Evolutionary conservation across 2,113 vertebrate genomes (phyloP).

Genomic region (Aythya baeri): DNA sequence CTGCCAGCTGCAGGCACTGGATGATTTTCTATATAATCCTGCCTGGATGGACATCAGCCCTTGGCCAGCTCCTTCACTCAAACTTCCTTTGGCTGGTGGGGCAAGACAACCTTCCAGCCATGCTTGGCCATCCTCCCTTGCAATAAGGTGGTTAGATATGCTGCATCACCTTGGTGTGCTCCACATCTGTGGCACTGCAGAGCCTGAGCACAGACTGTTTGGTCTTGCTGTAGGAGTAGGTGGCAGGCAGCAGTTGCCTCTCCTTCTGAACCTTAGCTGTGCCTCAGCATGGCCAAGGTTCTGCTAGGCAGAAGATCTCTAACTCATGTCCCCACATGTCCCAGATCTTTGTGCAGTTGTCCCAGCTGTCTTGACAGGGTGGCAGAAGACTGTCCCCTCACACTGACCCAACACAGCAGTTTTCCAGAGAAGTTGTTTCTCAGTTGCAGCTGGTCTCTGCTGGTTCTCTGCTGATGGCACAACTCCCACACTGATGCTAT

Average conservation of each 20-base stretch:
- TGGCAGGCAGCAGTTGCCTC: neutral
- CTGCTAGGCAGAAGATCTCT: neutral
- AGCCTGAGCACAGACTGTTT: neutral
- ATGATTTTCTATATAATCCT: neutral
- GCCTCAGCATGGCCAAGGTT: neutral
- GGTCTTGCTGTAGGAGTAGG: neutral
- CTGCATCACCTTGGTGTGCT: neutral
- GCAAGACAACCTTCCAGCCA: neutral
- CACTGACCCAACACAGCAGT: neutral
- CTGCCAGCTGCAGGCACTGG: neutral
- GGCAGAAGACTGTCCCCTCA: neutral
- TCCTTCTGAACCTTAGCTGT: neutral
- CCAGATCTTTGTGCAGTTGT: rapidly evolving
- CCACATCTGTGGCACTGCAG: neutral
- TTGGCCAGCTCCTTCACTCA: neutral
- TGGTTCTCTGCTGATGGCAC: neutral
- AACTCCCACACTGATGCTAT: constrained; percentile 41
- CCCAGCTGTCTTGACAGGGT: neutral
- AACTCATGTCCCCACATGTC: neutral
- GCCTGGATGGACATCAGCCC: rapidly evolving
- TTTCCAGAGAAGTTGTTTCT: neutral
- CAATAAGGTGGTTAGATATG: neutral
- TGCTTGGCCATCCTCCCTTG: neutral
- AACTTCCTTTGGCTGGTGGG: neutral
- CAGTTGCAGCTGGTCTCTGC: neutral